Conservation (phyloP, 2,888 invertebrate genomes). For the Conistra vaccinii region DNA sequence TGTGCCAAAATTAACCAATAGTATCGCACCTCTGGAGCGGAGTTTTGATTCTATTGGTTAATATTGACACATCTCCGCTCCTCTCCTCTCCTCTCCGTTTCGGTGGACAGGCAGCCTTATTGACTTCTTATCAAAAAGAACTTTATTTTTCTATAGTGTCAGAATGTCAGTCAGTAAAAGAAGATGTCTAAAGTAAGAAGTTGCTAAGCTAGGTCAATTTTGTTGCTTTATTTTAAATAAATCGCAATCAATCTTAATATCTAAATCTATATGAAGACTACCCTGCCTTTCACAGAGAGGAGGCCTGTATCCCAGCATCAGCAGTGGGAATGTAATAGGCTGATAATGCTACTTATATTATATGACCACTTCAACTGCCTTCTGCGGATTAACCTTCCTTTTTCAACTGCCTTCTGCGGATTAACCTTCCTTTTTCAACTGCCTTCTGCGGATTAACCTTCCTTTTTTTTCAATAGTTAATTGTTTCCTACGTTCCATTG, state of each 20-base stretch:
- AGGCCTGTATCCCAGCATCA: not conserved
- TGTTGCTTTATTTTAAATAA: not conserved
- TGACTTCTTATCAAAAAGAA: not conserved
- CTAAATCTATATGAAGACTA: too few relatives aligned
- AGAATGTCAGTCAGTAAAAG: not conserved
- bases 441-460: not conserved
- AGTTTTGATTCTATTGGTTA: too few relatives aligned
- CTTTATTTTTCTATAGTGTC: not conserved
- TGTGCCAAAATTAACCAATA: too few relatives aligned
- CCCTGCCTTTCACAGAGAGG: not conserved
- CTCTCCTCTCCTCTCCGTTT: too few relatives aligned
- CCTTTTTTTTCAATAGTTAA: not conserved
- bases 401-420: too few relatives aligned
- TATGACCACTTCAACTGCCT: not conserved
- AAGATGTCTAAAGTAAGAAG: not conserved
- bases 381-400: not conserved
- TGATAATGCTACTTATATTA: not conserved
- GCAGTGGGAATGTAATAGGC: too few relatives aligned
- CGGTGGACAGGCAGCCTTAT: too few relatives aligned
- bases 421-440: not conserved
- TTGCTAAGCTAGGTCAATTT: not conserved
- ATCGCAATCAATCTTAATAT: not conserved
- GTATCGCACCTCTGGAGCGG: too few relatives aligned
- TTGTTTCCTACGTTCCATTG: constrained; percentile 5
- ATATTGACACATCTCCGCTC: too few relatives aligned